These are phyloP conservation scores for Saturnia pavonia DNA, from an alignment of 2,888 invertebrate species.

Conservation along the genomic window DNA sequence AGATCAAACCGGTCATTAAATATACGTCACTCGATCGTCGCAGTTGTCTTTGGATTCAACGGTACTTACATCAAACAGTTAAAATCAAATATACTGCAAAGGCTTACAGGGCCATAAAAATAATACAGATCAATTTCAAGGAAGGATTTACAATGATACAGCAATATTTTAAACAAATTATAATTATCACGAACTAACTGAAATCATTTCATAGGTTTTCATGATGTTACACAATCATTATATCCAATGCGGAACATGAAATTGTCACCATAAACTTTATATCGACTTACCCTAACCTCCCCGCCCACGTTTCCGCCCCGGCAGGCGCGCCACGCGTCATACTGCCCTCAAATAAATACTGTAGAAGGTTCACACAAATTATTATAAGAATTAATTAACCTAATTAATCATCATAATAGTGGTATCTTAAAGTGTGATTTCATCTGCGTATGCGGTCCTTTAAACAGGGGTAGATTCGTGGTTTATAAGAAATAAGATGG, in stretches of 20 bases:
- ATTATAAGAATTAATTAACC: neutral
- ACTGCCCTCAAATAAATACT: conserved; percentile 1
- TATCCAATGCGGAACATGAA: conserved; percentile 22
- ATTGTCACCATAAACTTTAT: conserved; percentile 25
- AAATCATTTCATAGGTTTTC: conserved; percentile 10
- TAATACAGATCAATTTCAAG: too few species aligned
- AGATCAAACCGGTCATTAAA: too few species aligned
- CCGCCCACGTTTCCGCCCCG: conserved; percentile 13
- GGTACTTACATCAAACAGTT: too few species aligned
- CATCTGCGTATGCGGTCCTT: too few species aligned
- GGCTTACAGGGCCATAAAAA: too few species aligned
- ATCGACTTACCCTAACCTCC: conserved; percentile 17
- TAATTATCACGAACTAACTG: neutral
- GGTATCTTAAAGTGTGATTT: neutral
- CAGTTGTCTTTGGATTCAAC: too few species aligned
- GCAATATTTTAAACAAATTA: neutral
- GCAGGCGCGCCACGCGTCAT: conserved; percentile 19
- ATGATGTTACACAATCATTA: conserved; percentile 21
- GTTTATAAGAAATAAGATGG: too few species aligned
- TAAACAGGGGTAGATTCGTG: too few species aligned
- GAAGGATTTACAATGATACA: neutral
- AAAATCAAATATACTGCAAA: too few species aligned
- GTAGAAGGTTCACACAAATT: conserved; percentile 15
- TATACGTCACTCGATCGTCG: too few species aligned
- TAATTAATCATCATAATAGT: too few species aligned